Percentiles rank a stretch among this genome's conserved stretches.
Evolutionary conservation across 2,888 invertebrate genomes (phyloP).

Genomic region (Chydorus sphaericus): DNA sequence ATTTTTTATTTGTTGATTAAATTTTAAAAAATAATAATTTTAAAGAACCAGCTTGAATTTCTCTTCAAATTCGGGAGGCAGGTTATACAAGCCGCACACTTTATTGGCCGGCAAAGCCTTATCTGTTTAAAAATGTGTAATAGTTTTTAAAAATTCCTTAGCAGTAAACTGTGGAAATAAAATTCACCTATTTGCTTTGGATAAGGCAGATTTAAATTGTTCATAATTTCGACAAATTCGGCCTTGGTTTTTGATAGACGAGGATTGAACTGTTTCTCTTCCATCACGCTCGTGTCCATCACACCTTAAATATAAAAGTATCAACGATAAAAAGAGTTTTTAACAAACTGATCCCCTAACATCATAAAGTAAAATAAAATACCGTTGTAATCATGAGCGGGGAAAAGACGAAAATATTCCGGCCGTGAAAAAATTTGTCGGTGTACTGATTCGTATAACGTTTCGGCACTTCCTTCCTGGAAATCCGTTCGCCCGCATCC

Average conservation of each 20-base stretch:
- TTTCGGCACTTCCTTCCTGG: constrained; percentile 71
- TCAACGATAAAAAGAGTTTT: constrained; percentile 42
- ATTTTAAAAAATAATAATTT: too few species aligned
- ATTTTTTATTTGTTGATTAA: too few species aligned
- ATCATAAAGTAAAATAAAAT: constrained; percentile 12
- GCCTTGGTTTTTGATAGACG: constrained; percentile 62
- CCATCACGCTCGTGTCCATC: constrained; percentile 70
- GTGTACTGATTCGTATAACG: constrained; percentile 76
- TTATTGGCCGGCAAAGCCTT: constrained; percentile 75
- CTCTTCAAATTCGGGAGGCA: constrained; percentile 21
- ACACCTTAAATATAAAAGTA: constrained; percentile 47
- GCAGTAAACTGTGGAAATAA: not conserved
- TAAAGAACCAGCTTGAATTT: too few species aligned
- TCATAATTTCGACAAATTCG: constrained; percentile 82
- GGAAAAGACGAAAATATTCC: constrained; percentile 65
- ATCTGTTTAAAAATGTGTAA: too few species aligned
- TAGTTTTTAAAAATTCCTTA: not conserved
- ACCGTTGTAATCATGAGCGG: constrained; percentile 89
- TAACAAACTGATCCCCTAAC: not conserved
- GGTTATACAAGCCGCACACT: constrained; percentile 60
- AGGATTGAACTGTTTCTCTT: constrained; percentile 79
- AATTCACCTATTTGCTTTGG: constrained; percentile 91
- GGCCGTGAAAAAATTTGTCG: constrained; percentile 73
- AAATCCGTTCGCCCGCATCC: constrained; percentile 98
- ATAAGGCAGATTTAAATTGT: constrained; percentile 77